Conservation (phyloP, 2,888 invertebrate species). For the Palloptera scutellata region DNA sequence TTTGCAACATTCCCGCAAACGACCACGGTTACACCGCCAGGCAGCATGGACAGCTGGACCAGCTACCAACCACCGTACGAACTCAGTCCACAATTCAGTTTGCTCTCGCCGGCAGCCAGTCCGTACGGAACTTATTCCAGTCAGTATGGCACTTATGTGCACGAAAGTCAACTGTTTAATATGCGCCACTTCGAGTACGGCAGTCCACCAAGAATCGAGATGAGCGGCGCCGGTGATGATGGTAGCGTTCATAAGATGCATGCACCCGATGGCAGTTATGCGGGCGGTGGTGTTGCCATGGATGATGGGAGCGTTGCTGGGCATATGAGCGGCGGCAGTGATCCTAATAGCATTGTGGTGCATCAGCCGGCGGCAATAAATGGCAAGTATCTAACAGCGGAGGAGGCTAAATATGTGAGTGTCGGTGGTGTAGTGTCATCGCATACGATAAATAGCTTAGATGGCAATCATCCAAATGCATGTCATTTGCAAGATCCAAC, state of each 20-base stretch:
- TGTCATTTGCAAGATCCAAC: constrained; percentile 54
- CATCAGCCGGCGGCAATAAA: constrained; percentile 51
- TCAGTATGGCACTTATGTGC: constrained; percentile 73
- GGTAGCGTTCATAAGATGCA: constrained; percentile 67
- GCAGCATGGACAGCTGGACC: constrained; percentile 82
- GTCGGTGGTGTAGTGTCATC: constrained; percentile 41
- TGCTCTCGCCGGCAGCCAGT: constrained; percentile 75
- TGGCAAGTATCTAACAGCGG: constrained; percentile 59
- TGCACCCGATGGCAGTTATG: constrained; percentile 67
- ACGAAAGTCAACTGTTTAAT: constrained; percentile 78
- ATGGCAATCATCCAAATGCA: constrained; percentile 48
- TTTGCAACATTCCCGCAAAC: constrained; percentile 72
- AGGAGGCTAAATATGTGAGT: constrained; percentile 62
- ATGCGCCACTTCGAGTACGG: constrained; percentile 67
- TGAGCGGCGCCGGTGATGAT: constrained; percentile 47
- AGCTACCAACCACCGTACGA: constrained; percentile 80
- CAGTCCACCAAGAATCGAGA: constrained; percentile 62
- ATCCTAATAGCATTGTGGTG: constrained; percentile 44
- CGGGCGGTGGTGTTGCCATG: constrained; percentile 58
- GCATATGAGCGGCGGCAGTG: constrained; percentile 37
- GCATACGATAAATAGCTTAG: constrained; percentile 51
- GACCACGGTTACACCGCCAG: constrained; percentile 67
- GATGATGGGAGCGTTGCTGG: constrained; percentile 30
- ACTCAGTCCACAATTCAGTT: constrained; percentile 76
- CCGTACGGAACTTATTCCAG: constrained; percentile 74